A percentile compares a stretch with the other conserved stretches of the same genome.
Evolutionary conservation across 53 echinoderm and acorn worm genomes (phyloP).

Genomic region (Antedon mediterranea): DNA sequence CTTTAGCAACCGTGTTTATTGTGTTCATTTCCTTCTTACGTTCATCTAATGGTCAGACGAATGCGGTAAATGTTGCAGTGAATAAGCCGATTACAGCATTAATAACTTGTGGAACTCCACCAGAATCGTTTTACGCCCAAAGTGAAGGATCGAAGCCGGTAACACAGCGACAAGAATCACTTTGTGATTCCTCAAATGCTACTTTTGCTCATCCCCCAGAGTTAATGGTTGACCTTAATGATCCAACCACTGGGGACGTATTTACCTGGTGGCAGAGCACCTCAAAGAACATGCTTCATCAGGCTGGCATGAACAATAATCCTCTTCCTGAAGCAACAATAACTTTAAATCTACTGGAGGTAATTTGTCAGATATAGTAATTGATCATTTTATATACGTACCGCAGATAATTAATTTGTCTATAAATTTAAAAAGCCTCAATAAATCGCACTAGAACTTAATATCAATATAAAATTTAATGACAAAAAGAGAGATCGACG

Average conservation of each 20-base stretch:
- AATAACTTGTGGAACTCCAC: conserved; percentile 58
- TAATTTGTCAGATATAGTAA: too few species aligned
- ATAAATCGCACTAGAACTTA: too few species aligned
- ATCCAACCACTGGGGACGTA: conserved; percentile 22
- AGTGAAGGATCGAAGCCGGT: conserved; percentile 18
- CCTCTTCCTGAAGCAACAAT: conserved; percentile 50
- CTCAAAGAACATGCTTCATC: conserved; percentile 33
- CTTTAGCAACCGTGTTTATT: background rate
- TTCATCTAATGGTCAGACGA: background rate
- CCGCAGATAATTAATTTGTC: too few species aligned
- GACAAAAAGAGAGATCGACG: too few species aligned
- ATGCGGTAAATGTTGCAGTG: conserved; percentile 59
- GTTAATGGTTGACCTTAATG: conserved; percentile 53
- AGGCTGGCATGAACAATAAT: conserved; percentile 11
- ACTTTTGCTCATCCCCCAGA: conserved; percentile 41
- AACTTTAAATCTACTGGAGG: conserved; percentile 64
- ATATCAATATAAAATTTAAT: too few species aligned
- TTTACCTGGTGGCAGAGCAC: conserved; percentile 98
- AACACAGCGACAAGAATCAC: conserved; percentile 11
- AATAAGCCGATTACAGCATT: conserved; percentile 71
- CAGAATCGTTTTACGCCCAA: conserved; percentile 45
- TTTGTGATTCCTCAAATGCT: conserved; percentile 27
- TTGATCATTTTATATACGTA: too few species aligned
- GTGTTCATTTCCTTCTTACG: background rate
- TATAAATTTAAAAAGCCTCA: too few species aligned